Evolutionary conservation across 1,140 invertebrate genomes (phyloP).

Genomic region (Eubasilissa regina): DNA sequence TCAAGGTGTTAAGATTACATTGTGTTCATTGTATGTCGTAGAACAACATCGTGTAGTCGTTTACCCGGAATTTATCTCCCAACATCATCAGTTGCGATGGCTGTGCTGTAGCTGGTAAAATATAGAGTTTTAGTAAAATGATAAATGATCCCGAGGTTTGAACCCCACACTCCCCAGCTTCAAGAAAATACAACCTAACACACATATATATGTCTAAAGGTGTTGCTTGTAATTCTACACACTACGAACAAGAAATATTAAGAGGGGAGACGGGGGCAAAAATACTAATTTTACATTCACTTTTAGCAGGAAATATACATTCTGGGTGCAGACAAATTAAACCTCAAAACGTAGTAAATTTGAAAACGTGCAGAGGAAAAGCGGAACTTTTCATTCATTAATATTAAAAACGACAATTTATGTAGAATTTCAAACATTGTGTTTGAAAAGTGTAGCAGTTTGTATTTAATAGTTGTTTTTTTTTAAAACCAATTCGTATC

Average conservation of each 20-base stretch:
- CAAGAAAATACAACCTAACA: not conserved
- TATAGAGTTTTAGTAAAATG: slow-evolving; percentile 57
- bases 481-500: no score
- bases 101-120: slow-evolving; percentile 32
- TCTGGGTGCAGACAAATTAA: no score
- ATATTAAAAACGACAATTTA: no score
- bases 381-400: no score
- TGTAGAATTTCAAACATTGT: no score
- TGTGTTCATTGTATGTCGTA: slow-evolving; percentile 1
- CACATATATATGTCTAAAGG: not conserved
- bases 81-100: slow-evolving; percentile 45
- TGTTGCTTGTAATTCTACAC: slow-evolving; percentile 29
- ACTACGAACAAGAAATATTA: not conserved
- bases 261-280: slow-evolving; percentile 15
- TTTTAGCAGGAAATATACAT: no score
- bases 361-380: no score
- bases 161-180: slow-evolving; percentile 35
- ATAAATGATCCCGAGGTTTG: slow-evolving; percentile 54
- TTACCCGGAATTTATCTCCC: slow-evolving; percentile 45
- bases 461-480: no score
- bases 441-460: no score
- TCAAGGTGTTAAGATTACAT: slow-evolving; percentile 3
- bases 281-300: no score
- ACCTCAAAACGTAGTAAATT: no score
- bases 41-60: slow-evolving; percentile 29